These are phyloP conservation scores for Phaedon cochleariae DNA, from an alignment of 2,888 invertebrate species.

Conservation along the genomic window DNA sequence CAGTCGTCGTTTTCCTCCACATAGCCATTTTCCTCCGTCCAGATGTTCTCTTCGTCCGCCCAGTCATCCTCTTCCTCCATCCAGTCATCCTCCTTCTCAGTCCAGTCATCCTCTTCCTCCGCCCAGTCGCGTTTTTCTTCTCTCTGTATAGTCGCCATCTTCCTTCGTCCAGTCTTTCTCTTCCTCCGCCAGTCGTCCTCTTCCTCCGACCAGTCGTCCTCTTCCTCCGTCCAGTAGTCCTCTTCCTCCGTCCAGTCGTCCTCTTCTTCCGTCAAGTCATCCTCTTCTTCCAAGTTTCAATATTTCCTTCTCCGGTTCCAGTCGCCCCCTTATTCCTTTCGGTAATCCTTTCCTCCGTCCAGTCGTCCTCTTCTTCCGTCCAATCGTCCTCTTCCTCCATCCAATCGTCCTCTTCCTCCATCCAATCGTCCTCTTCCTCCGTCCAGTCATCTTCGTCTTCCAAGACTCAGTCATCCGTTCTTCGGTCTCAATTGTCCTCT, in stretches of 20 bases:
- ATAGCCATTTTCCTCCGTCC: not conserved
- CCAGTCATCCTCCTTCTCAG: not conserved
- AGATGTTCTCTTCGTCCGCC: not conserved
- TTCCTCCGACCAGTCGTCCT: not conserved
- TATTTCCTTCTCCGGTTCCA: not conserved
- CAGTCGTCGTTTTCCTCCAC: not conserved
- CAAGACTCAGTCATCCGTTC: not conserved
- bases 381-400: not conserved
- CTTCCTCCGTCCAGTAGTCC: not conserved
- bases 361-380: not conserved
- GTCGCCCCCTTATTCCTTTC: not conserved
- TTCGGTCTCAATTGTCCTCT: not conserved
- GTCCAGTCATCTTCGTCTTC: not conserved
- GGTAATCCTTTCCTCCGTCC: no score
- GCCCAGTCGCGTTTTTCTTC: not conserved
- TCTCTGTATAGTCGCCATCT: not conserved
- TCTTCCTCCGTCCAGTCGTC: not conserved
- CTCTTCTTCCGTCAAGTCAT: not conserved
- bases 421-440: conserved; percentile 1
- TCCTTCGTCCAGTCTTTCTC: not conserved
- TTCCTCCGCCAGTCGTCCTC: not conserved
- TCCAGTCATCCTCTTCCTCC: not conserved
- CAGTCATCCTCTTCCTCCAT: conserved; percentile 1
- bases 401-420: not conserved
- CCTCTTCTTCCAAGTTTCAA: not conserved